Conservation (phyloP, 2,113 vertebrate genomes). For the Cavia porcellus region DNA sequence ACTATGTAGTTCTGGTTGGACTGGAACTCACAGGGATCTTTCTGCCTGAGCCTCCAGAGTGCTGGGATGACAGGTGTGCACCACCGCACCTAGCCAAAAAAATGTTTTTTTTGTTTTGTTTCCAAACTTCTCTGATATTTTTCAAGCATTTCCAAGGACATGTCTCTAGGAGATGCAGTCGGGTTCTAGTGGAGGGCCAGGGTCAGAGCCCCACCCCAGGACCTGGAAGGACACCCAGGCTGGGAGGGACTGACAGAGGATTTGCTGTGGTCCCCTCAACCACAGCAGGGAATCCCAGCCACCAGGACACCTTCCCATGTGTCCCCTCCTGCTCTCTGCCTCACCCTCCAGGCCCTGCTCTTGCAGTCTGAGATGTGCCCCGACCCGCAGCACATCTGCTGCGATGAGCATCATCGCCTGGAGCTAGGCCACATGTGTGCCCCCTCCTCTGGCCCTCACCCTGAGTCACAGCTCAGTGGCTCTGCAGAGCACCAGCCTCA, state of each 20-base stretch:
- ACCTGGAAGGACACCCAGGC: not conserved
- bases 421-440: no score
- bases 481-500: not conserved
- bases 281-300: no score
- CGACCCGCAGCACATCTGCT: no score
- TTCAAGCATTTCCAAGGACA: not conserved
- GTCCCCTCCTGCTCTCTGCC: no score
- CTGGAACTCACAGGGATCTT: not conserved
- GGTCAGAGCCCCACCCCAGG: accelerated
- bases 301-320: no score
- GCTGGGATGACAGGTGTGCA: not conserved
- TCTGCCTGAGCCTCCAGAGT: not conserved
- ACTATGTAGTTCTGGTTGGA: not conserved
- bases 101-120: not conserved
- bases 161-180: not conserved
- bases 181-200: not conserved
- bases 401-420: no score
- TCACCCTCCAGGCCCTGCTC: no score
- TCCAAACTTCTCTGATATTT: not conserved
- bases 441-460: no score
- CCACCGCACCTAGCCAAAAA: not conserved
- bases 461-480: not conserved
- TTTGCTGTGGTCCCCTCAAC: not conserved
- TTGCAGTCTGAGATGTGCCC: no score
- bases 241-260: not conserved